These are phyloP conservation scores for Rhyacichthys aspro DNA, from an alignment of 2,797 vertebrate genomes.

Conservation along the genomic window DNA sequence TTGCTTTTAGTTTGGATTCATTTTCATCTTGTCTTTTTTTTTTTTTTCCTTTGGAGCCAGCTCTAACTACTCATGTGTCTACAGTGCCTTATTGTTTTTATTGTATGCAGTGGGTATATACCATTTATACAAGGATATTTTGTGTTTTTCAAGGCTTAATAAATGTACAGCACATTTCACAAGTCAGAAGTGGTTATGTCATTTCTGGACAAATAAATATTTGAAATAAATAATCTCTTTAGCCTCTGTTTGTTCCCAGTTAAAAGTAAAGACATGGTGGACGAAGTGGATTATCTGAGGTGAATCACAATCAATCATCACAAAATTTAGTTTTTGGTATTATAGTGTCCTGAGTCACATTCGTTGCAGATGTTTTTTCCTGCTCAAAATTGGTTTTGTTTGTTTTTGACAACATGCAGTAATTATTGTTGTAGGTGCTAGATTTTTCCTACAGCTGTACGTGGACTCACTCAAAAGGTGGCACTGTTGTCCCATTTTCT, in stretches of 20 bases:
- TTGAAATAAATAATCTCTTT: constrained; percentile 28
- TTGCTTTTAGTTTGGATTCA: constrained; percentile 42
- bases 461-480: constrained; percentile 62
- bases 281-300: too few species aligned
- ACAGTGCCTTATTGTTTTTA: constrained; percentile 75
- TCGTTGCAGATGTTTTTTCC: background rate
- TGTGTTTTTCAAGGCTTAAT: constrained; percentile 68
- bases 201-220: constrained; percentile 53
- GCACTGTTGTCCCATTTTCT: constrained; percentile 62
- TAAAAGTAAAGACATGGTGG: too few species aligned
- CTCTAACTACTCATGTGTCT: constrained; percentile 57
- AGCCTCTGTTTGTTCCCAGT: too few species aligned
- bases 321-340: too few species aligned
- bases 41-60: constrained; percentile 44
- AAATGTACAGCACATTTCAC: constrained; percentile 76
- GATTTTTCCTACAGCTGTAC: background rate
- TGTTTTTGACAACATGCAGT: too few species aligned
- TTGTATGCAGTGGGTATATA: constrained; percentile 72
- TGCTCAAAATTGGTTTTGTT: too few species aligned
- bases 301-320: too few species aligned
- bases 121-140: constrained; percentile 63
- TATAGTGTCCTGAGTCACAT: too few species aligned
- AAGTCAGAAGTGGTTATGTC: constrained; percentile 46
- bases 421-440: background rate
- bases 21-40: constrained; percentile 27